These are phyloP conservation scores for Spea bombifrons DNA, from an alignment of 2,113 vertebrate genomes.

Conservation along the genomic window DNA sequence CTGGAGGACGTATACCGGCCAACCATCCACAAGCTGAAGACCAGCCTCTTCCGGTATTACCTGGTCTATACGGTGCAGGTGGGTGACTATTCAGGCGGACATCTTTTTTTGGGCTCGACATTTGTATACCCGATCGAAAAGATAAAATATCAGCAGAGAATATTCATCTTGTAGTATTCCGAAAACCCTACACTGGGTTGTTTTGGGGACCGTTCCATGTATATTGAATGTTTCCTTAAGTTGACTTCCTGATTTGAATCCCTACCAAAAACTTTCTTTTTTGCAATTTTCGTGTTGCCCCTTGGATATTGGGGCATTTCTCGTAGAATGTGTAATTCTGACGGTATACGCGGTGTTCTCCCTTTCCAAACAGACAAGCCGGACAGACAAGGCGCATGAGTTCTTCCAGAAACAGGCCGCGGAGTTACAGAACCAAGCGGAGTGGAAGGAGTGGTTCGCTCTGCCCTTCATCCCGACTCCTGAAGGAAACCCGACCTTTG, in stretches of 20 bases:
- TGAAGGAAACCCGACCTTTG: constrained; percentile 84
- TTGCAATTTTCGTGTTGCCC: too few species aligned
- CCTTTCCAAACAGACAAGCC: constrained; percentile 51
- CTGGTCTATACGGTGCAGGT: constrained; percentile 84
- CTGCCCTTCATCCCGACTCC: constrained; percentile 84
- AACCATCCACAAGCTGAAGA: constrained; percentile 88
- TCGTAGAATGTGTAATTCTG: too few species aligned
- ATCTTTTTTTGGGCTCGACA: neutral
- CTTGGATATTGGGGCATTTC: too few species aligned
- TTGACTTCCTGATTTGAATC: too few species aligned
- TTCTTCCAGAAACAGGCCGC: constrained; percentile 89
- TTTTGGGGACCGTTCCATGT: too few species aligned
- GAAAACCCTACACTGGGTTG: too few species aligned
- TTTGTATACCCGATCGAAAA: too few species aligned
- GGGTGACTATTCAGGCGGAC: neutral
- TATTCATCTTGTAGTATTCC: too few species aligned
- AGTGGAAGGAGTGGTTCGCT: constrained; percentile 97
- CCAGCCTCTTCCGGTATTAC: constrained; percentile 90
- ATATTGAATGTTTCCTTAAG: too few species aligned
- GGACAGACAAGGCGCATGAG: constrained; percentile 87
- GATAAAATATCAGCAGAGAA: too few species aligned
- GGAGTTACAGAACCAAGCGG: constrained; percentile 85
- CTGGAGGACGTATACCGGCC: constrained; percentile 90
- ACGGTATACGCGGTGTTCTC: neutral
- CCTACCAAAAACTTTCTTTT: too few species aligned